Conservation (phyloP, 2,113 vertebrate genomes). For the Fregata magnificens region DNA sequence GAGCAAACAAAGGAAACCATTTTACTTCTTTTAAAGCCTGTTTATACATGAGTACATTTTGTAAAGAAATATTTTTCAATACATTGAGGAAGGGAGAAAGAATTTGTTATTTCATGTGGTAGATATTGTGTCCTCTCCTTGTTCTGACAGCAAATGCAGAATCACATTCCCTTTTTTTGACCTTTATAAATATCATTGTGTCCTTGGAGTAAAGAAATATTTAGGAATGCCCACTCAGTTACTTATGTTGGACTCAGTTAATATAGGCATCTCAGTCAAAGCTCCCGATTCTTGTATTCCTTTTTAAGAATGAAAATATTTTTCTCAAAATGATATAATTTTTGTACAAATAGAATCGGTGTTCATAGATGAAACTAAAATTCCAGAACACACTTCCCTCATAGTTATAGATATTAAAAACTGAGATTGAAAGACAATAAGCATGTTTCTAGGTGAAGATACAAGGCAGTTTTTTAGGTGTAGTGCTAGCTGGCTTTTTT, state of each 20-base stretch:
- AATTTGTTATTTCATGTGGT: not conserved
- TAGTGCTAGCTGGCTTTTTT: not conserved
- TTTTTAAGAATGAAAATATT: not conserved
- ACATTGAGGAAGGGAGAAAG: not conserved
- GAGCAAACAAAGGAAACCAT: not conserved
- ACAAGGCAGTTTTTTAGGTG: not conserved
- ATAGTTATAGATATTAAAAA: not conserved
- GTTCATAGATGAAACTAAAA: not conserved
- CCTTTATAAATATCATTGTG: conserved; percentile 9
- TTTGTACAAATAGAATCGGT: not conserved
- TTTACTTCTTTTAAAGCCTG: not conserved
- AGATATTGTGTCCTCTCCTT: not conserved
- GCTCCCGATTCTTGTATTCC: not conserved
- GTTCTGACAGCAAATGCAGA: not conserved
- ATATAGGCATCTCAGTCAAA: not conserved
- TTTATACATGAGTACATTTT: not conserved
- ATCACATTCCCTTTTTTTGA: not conserved
- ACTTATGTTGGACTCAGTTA: not conserved
- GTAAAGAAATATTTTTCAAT: not conserved
- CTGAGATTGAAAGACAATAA: not conserved
- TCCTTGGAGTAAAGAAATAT: not conserved
- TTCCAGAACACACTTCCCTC: not conserved
- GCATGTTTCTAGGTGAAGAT: not conserved
- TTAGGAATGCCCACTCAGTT: not conserved
- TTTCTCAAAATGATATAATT: not conserved